These are phyloP conservation scores for Brotula barbata DNA, from an alignment of 2,797 vertebrate genomes.

Conservation along the genomic window DNA sequence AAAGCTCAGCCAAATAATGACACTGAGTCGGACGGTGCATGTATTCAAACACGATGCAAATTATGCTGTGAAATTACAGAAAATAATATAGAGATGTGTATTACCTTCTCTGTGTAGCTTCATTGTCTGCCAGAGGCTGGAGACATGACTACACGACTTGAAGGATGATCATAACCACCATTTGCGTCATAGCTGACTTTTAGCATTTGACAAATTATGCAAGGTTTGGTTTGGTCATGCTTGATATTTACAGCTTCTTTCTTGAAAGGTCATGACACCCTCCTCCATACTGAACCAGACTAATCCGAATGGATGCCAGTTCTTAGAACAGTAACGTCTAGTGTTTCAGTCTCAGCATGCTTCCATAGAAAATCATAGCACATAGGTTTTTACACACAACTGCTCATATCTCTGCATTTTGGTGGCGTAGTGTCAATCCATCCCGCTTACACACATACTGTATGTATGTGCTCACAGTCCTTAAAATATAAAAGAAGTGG, in stretches of 20 bases:
- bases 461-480: too few species aligned
- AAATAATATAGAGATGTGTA: constrained; percentile 12
- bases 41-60: constrained; percentile 24
- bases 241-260: not conserved
- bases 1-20: constrained; percentile 51
- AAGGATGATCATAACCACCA: constrained; percentile 4
- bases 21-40: constrained; percentile 21
- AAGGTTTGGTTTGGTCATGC: not conserved
- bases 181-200: constrained; percentile 34
- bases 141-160: constrained; percentile 7
- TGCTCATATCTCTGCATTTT: too few species aligned
- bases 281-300: constrained; percentile 1
- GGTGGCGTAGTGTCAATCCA: too few species aligned
- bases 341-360: too few species aligned
- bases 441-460: too few species aligned
- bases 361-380: too few species aligned
- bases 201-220: not conserved
- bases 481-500: too few species aligned
- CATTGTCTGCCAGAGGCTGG: constrained; percentile 3
- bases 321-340: too few species aligned
- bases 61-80: constrained; percentile 25
- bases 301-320: not conserved
- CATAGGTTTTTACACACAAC: too few species aligned
- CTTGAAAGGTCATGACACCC: not conserved
- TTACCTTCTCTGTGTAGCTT: constrained; percentile 13